Evolutionary conservation across 1,140 invertebrate genomes (phyloP).

Genomic region (Lepidotrigona ventralis): DNA sequence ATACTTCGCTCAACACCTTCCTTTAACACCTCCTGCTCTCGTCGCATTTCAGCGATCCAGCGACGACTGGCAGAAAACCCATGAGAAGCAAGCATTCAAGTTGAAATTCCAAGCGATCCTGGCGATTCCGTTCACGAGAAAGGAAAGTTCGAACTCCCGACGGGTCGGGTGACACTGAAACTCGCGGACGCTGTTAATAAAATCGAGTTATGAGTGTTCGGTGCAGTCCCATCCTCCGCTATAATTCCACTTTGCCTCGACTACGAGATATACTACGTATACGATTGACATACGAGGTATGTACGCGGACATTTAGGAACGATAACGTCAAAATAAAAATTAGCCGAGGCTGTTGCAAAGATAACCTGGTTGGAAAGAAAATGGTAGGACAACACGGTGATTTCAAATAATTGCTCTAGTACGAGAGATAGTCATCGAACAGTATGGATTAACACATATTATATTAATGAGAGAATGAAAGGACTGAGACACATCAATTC

Average conservation of each 20-base stretch:
- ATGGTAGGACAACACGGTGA: background rate
- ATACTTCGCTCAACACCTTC: background rate
- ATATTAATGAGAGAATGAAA: too few relatives aligned
- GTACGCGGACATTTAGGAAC: constrained; percentile 1
- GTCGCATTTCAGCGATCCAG: background rate
- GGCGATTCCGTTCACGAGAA: background rate
- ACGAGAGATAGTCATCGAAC: too few relatives aligned
- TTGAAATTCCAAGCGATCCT: background rate
- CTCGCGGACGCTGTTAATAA: background rate
- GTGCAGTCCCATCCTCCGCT: too few relatives aligned
- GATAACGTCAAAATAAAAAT: constrained; percentile 61
- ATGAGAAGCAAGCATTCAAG: background rate
- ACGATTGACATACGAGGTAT: background rate
- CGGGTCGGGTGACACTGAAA: constrained; percentile 1
- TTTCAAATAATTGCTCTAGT: background rate
- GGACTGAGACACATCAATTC: too few relatives aligned
- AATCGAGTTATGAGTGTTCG: background rate
- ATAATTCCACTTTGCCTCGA: background rate
- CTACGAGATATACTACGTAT: background rate
- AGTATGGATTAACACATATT: background rate
- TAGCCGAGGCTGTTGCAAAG: constrained; percentile 15
- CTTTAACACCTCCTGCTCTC: background rate
- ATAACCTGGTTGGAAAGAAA: background rate
- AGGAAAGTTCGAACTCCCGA: constrained; percentile 6
- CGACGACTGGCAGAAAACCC: background rate